A percentile compares a stretch with the other conserved stretches of the same genome.
These are phyloP conservation scores for Boleophthalmus pectinirostris DNA, from an alignment of 2,113 vertebrate genomes.

Conservation along the genomic window DNA sequence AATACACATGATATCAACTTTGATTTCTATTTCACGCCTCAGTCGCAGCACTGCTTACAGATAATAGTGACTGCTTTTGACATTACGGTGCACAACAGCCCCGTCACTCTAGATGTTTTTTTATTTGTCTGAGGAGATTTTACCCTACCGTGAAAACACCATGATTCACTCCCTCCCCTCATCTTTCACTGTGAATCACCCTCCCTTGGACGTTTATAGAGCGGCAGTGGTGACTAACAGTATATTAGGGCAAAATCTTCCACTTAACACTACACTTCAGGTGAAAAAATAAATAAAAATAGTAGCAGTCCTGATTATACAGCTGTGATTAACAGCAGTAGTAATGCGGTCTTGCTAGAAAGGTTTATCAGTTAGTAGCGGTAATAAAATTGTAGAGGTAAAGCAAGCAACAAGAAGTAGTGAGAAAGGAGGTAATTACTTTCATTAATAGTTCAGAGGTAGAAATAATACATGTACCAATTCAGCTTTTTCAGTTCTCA, in stretches of 20 bases:
- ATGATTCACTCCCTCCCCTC: constrained; percentile 61
- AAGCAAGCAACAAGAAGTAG: too few relatives aligned
- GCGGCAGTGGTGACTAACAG: constrained; percentile 54
- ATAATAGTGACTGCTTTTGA: constrained; percentile 60
- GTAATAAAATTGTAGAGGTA: neutral
- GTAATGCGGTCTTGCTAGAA: too few relatives aligned
- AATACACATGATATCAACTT: constrained; percentile 57
- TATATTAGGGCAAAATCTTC: constrained; percentile 6
- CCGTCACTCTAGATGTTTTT: constrained; percentile 49
- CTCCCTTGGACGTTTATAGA: constrained; percentile 52
- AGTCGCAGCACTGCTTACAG: constrained; percentile 53
- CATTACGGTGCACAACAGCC: constrained; percentile 54
- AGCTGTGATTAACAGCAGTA: neutral
- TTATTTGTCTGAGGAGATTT: constrained; percentile 60
- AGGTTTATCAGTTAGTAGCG: neutral
- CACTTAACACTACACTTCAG: constrained; percentile 7
- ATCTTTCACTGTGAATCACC: constrained; percentile 63
- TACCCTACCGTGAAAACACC: constrained; percentile 47
- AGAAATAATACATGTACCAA: too few relatives aligned
- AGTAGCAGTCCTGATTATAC: neutral
- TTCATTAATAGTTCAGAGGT: too few relatives aligned
- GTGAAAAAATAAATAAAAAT: neutral
- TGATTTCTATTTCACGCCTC: constrained; percentile 67
- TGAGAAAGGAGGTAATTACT: too few relatives aligned
- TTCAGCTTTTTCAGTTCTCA: too few relatives aligned